A percentile compares a stretch with the other conserved stretches of the same genome.
Conservation (phyloP, 2,797 vertebrate species). For the Enteromius radiatus region DNA sequence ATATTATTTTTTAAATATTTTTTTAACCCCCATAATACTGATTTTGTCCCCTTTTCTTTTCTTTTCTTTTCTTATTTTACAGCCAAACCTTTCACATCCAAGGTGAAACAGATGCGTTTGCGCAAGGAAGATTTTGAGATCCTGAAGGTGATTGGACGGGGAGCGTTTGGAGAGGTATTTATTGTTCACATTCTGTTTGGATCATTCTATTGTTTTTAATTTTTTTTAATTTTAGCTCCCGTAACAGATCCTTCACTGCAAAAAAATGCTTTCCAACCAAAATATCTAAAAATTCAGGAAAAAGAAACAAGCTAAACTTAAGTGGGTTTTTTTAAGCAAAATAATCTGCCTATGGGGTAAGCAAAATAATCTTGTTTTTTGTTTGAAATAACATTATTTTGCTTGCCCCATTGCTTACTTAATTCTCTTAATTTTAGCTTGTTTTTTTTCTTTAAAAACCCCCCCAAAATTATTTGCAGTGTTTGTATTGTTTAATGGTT, state of each 20-base stretch:
- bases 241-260: not conserved
- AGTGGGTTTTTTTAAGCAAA: too few relatives aligned
- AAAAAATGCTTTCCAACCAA: too few relatives aligned
- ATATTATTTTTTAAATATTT: not conserved
- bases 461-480: too few relatives aligned
- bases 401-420: too few relatives aligned
- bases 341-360: too few relatives aligned
- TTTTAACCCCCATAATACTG: not conserved
- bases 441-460: too few relatives aligned
- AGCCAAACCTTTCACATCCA: slow-evolving; percentile 96
- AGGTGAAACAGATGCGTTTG: slow-evolving; percentile 96
- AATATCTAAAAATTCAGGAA: too few relatives aligned
- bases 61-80: slow-evolving; percentile 63
- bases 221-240: not conserved
- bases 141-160: slow-evolving; percentile 97
- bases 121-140: slow-evolving; percentile 99
- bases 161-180: slow-evolving; percentile 97
- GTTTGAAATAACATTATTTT: too few relatives aligned
- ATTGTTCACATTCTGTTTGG: not conserved
- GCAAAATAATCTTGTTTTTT: too few relatives aligned
- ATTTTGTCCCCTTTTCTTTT: not conserved
- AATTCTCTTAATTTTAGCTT: too few relatives aligned
- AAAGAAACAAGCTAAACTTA: too few relatives aligned
- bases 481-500: not conserved
- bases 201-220: not conserved